A percentile compares a stretch with the other conserved stretches of the same genome.
These are phyloP conservation scores for Maniola hyperantus DNA, from an alignment of 2,888 invertebrate species.

Conservation along the genomic window DNA sequence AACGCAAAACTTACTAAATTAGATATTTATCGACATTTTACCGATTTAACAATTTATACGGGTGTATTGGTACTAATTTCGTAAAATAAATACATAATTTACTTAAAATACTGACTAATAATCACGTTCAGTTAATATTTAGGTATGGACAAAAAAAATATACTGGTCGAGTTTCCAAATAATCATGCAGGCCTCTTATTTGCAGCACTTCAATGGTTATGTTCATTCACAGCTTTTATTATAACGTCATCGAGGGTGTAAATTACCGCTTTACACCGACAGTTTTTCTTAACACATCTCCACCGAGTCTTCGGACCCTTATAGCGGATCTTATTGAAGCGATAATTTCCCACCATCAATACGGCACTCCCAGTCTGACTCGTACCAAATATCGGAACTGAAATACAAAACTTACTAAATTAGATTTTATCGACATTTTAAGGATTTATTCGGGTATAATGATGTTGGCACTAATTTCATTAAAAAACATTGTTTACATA, in stretches of 20 bases:
- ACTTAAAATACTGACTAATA: too few relatives aligned
- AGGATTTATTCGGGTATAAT: too few relatives aligned
- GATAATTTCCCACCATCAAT: slow-evolving; percentile 47
- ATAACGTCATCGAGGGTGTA: slow-evolving; percentile 47
- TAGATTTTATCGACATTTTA: not conserved
- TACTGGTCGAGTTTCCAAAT: too few relatives aligned
- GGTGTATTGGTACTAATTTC: too few relatives aligned
- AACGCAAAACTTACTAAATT: slow-evolving; percentile 19
- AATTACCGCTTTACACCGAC: slow-evolving; percentile 47
- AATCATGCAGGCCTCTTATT: too few relatives aligned
- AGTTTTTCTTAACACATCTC: slow-evolving; percentile 47
- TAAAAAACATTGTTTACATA: not conserved
- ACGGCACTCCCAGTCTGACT: slow-evolving; percentile 50
- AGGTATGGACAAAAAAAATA: too few relatives aligned
- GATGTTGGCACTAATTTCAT: too few relatives aligned
- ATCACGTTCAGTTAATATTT: too few relatives aligned
- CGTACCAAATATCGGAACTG: slow-evolving; percentile 44
- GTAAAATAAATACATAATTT: too few relatives aligned
- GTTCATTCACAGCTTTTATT: slow-evolving; percentile 44
- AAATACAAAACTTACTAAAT: slow-evolving; percentile 16
- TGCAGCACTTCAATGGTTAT: slow-evolving; percentile 43
- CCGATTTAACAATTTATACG: not conserved
- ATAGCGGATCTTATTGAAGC: slow-evolving; percentile 47
- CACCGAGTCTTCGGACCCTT: slow-evolving; percentile 49
- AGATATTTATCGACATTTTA: not conserved